A percentile compares a stretch with the other conserved stretches of the same genome.
phyloP scores from a whole-genome alignment of 1,140 invertebrate genomes.

The Drosophila teissieri region DNA sequence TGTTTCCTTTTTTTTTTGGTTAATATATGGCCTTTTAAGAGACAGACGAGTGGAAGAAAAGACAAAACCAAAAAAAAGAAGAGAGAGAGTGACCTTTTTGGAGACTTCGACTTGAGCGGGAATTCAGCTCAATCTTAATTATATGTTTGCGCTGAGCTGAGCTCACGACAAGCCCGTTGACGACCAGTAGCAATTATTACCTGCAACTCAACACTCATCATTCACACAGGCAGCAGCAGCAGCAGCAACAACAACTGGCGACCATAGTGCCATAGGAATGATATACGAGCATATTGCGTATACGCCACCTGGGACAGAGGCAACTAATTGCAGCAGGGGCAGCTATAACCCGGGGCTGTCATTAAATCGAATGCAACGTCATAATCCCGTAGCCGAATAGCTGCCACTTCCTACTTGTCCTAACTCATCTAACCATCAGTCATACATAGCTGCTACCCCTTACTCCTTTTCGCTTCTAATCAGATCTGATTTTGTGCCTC shows the following conservation, averaged over 20 bases:
- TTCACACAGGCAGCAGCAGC: conserved; percentile 45
- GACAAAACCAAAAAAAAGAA: not conserved
- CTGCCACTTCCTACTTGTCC: conserved; percentile 21
- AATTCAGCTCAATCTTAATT: conserved; percentile 63
- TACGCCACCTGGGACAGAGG: conserved; percentile 43
- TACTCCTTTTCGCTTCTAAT: conserved; percentile 49
- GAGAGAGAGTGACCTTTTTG: conserved; percentile 55
- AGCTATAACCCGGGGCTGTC: conserved; percentile 70
- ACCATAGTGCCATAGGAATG: conserved; percentile 19
- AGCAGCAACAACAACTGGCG: not conserved
- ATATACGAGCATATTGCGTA: conserved; percentile 52
- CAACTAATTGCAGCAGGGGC: conserved; percentile 36
- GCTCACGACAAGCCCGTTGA: conserved; percentile 66
- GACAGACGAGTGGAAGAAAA: not conserved
- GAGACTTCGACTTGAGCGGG: conserved; percentile 16
- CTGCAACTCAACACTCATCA: conserved; percentile 76
- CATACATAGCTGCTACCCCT: not conserved
- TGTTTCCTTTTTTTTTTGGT: conserved; percentile 52
- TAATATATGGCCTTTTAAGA: conserved; percentile 73
- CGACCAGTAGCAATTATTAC: conserved; percentile 81
- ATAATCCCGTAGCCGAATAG: conserved; percentile 59
- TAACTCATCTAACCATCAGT: not conserved
- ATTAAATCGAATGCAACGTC: conserved; percentile 77
- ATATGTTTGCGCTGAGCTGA: conserved; percentile 50
- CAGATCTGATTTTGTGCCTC: conserved; percentile 57